Conservation (phyloP, 2,113 vertebrate genomes). For the Verasper variegatus region DNA sequence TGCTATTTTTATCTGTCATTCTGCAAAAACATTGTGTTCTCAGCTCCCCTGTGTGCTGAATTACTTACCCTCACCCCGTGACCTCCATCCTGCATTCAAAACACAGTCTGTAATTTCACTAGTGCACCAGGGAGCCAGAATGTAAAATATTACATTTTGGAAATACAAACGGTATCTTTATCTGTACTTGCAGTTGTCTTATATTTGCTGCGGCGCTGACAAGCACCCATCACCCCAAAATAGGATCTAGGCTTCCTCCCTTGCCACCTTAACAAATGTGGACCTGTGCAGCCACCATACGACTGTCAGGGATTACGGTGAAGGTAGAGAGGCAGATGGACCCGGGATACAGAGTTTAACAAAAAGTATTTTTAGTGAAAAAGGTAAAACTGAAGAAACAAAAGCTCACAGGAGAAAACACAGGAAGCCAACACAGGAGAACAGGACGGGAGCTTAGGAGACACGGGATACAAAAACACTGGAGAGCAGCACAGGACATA, state of each 20-base stretch:
- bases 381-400: no score
- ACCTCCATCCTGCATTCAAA: slow-evolving; percentile 4
- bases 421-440: no score
- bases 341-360: no score
- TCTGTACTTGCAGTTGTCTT: slow-evolving; percentile 33
- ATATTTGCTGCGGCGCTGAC: slow-evolving; percentile 35
- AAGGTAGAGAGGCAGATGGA: no score
- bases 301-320: no score
- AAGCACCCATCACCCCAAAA: slow-evolving; percentile 39
- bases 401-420: no score
- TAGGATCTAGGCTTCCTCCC: slow-evolving; percentile 45
- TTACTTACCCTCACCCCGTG: slow-evolving; percentile 5
- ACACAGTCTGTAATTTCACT: background rate
- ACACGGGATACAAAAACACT: no score
- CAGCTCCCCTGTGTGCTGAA: background rate
- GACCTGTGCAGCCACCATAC: background rate
- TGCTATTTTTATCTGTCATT: no score
- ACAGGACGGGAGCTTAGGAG: no score
- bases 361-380: no score
- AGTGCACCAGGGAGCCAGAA: background rate
- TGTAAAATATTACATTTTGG: slow-evolving; percentile 31
- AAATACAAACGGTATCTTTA: background rate
- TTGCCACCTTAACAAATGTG: slow-evolving; percentile 10
- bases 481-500: no score
- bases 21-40: background rate